phyloP scores from a whole-genome alignment of 2,888 invertebrate species.

The Andricus curvator region DNA sequence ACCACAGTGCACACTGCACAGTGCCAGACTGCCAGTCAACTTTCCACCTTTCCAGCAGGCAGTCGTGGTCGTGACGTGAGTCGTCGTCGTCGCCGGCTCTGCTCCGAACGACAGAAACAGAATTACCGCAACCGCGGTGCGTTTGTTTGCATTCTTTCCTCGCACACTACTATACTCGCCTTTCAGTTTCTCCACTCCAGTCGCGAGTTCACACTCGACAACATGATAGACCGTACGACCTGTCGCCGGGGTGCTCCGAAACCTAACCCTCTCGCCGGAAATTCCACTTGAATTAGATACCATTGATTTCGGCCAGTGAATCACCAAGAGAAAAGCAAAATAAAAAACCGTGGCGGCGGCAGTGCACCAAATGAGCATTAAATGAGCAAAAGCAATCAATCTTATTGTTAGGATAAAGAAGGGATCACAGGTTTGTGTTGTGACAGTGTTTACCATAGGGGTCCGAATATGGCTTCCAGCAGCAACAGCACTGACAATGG shows the following conservation, averaged over 20 bases:
- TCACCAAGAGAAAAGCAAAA: neutral
- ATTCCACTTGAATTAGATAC: neutral
- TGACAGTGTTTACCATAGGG: slow-evolving; percentile 22
- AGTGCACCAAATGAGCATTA: neutral
- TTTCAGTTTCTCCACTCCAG: neutral
- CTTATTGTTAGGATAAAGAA: neutral
- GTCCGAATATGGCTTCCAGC: slow-evolving; percentile 64
- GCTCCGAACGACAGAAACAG: neutral
- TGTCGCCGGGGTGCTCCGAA: neutral
- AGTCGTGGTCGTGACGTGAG: too few relatives aligned
- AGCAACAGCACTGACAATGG: slow-evolving; percentile 74
- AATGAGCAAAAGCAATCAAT: too few relatives aligned
- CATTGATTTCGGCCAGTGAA: neutral
- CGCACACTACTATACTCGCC: too few relatives aligned
- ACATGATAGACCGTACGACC: neutral
- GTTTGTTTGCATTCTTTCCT: neutral
- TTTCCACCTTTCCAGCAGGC: neutral
- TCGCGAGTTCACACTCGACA: neutral
- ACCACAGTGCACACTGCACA: neutral
- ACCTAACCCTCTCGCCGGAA: slow-evolving; percentile 20
- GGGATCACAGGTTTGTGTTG: neutral
- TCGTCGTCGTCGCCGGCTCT: neutral
- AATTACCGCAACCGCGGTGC: neutral
- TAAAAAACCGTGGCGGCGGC: slow-evolving; percentile 35
- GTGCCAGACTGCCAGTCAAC: neutral